These are phyloP conservation scores for Agapornis canus DNA, from an alignment of 2,797 vertebrate species.

Conservation along the genomic window DNA sequence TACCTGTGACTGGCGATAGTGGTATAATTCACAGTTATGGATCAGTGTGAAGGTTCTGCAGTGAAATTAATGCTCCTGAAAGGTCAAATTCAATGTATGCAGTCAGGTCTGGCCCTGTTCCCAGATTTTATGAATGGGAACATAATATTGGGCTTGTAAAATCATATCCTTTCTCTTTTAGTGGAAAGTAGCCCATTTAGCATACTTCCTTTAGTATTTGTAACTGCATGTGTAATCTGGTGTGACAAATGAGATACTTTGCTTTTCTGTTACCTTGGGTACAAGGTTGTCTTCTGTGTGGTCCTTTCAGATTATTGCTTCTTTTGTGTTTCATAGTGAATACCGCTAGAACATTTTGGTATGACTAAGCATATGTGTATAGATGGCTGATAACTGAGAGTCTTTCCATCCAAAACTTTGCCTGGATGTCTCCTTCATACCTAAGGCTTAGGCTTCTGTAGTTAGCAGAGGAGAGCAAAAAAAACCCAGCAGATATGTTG, in stretches of 20 bases:
- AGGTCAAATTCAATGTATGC: constrained; percentile 22
- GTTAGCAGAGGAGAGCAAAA: background rate
- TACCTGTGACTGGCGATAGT: background rate
- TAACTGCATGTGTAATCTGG: constrained; percentile 9
- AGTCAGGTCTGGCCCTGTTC: constrained; percentile 8
- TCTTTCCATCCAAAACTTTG: background rate
- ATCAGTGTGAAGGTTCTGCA: background rate
- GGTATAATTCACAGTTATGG: background rate
- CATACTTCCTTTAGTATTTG: constrained; percentile 28
- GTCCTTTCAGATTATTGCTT: background rate
- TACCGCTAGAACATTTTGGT: background rate
- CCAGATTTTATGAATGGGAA: constrained; percentile 50
- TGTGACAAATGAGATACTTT: background rate
- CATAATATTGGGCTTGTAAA: constrained; percentile 36
- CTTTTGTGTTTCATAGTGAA: background rate
- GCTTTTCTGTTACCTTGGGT: constrained; percentile 23
- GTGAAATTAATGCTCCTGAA: constrained; percentile 31
- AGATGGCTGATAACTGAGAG: background rate
- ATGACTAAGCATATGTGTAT: background rate
- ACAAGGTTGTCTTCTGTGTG: background rate
- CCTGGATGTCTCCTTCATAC: background rate
- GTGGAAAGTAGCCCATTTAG: constrained; percentile 15
- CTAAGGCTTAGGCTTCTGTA: background rate
- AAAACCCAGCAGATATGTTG: background rate
- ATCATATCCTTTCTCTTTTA: constrained; percentile 22